Evolutionary conservation across 2,797 vertebrate species (phyloP).

Genomic region (Coilia nasus): DNA sequence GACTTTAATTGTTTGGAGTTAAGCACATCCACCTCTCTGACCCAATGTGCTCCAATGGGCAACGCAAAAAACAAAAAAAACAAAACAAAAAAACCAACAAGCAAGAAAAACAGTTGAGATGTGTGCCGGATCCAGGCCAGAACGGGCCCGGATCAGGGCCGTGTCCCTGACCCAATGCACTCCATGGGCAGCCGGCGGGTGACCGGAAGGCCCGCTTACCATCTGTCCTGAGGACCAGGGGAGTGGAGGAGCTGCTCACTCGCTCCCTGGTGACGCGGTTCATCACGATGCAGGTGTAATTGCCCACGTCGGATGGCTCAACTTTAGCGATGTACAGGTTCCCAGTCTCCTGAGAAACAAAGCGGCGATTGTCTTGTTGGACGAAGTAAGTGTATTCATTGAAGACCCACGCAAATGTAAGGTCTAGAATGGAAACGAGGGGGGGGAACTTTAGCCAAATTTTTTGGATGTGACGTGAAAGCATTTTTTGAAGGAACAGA

Average conservation of each 20-base stretch:
- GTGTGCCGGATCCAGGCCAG: not conserved
- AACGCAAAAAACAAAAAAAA: no score
- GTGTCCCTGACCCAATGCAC: no score
- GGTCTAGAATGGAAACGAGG: conserved; percentile 71
- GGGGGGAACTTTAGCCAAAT: conserved; percentile 5
- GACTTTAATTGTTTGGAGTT: no score
- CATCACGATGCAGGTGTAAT: conserved; percentile 92
- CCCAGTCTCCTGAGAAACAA: conserved; percentile 93
- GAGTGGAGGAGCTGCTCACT: conserved; percentile 87
- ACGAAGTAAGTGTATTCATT: conserved; percentile 93
- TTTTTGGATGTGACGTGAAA: not conserved
- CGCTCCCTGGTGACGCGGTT: conserved; percentile 81
- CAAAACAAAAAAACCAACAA: no score
- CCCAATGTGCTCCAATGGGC: no score
- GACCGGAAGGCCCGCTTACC: conserved; percentile 71
- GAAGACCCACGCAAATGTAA: conserved; percentile 92
- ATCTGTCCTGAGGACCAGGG: conserved; percentile 88
- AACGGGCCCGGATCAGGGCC: not conserved
- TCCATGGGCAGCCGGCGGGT: no score
- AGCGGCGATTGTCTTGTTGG: conserved; percentile 91
- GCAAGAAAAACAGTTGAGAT: no score
- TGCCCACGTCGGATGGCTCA: conserved; percentile 89
- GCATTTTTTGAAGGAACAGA: conserved; percentile 6
- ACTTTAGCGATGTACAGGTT: conserved; percentile 96
- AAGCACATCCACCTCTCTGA: no score